Evolutionary conservation across 2,797 vertebrate genomes (phyloP).

Genomic region (Micrastur ruficollis): DNA sequence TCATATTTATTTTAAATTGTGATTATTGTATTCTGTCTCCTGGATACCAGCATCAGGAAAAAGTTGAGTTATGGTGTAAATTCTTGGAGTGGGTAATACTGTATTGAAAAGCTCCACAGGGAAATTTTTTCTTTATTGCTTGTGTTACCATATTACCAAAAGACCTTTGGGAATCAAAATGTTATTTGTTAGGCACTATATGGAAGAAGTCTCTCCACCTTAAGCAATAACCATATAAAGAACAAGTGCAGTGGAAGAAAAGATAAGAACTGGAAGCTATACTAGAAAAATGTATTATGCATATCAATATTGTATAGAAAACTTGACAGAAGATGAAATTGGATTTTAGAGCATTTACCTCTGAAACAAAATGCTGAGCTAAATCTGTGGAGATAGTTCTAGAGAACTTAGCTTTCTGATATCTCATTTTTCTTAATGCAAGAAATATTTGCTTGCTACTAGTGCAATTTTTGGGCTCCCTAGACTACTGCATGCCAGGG

Average conservation of each 20-base stretch:
- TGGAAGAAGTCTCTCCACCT: background rate
- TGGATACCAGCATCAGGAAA: background rate
- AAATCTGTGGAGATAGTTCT: background rate
- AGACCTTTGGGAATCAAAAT: background rate
- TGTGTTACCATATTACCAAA: background rate
- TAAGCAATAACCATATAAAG: background rate
- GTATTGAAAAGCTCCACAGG: background rate
- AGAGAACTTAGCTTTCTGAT: background rate
- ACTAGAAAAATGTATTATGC: background rate
- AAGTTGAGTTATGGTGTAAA: background rate
- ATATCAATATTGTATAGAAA: background rate
- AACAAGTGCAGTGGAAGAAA: background rate
- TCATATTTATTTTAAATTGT: background rate
- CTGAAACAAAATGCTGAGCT: background rate
- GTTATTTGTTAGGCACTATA: background rate
- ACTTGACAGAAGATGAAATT: background rate
- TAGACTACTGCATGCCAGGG: background rate
- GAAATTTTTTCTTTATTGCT: background rate
- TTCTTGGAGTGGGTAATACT: background rate
- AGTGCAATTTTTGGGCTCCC: background rate
- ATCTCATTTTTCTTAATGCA: background rate
- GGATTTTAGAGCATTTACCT: slow-evolving; percentile 11
- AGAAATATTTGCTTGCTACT: background rate
- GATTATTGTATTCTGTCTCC: background rate
- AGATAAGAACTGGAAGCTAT: background rate